Base-by-base conservation (phyloP, 2,888 invertebrate species). In the Artemia sinica region DNA sequence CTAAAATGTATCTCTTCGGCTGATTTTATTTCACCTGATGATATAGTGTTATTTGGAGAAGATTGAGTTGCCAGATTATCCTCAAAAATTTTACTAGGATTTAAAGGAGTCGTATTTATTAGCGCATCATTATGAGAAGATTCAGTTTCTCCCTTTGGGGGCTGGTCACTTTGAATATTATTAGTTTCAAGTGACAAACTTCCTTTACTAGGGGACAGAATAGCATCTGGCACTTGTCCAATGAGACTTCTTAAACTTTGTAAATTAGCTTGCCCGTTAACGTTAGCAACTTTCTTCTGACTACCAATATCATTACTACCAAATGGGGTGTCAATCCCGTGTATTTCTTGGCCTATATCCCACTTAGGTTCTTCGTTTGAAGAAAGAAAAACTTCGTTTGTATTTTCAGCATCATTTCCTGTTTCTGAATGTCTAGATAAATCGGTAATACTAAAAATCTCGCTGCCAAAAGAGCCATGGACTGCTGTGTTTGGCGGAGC, bases 401-500 rank as follows among this genome's bases (percentile, higher is more conserved):
- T 8, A 41, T 41, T 41, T 41, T 41, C 41, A 41, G 41, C 3
- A 41, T 41, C 41, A 41, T 41, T 41, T 58, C 58, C 58, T 8
- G 9, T 10, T 58, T 58, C 14, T 10, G n/a, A 28, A 58, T 58
- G 11, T 58, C 14, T 28, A 10, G 63, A n/a, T 58, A 28, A n/a
- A 58, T 58, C 11, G 28, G 14, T 58, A 18, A 58, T n/a, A 18
- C 63, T 28, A 28, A 58, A 58, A 58, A 58, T 9, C 28, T 58
- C 63, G 11, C 28, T 28, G n/a, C 63, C 63, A 58, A 58, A 58
- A 2, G 63, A 58, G 63, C 63, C 63, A 58, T 58, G 63, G 14
- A 58, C 63, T 9, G 63, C 63, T n/a, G 63, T 58, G 11, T 58
- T 58, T 58, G 63, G 63, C 28, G 63, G 63, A 8, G 63, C 63